Conservation (phyloP, 2,888 invertebrate genomes). For the Drosophila siamana region DNA sequence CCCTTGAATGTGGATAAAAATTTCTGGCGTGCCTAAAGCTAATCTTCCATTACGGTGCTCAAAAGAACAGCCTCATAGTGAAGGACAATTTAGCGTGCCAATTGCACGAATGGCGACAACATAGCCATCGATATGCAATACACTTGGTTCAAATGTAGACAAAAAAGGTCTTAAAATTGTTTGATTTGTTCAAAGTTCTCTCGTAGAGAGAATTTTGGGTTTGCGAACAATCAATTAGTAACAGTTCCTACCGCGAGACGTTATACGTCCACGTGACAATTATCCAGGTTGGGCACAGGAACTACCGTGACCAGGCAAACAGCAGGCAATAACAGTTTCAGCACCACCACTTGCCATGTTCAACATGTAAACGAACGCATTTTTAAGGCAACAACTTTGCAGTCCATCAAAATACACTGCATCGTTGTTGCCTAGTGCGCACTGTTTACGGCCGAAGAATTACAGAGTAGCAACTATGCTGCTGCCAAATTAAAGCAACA, state of each 20-base stretch:
- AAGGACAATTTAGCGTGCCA: slow-evolving; percentile 71
- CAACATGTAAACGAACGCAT: neutral
- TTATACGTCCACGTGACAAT: neutral
- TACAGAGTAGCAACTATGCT: slow-evolving; percentile 1
- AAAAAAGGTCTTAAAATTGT: neutral
- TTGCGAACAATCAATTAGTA: slow-evolving; percentile 37
- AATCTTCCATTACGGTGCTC: slow-evolving; percentile 19
- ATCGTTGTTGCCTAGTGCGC: slow-evolving; percentile 8
- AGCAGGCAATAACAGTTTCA: slow-evolving; percentile 5
- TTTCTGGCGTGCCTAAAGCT: slow-evolving; percentile 61
- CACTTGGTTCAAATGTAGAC: neutral
- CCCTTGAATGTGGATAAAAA: slow-evolving; percentile 16
- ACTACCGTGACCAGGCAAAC: slow-evolving; percentile 10
- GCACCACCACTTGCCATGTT: too few species aligned
- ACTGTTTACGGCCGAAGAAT: neutral
- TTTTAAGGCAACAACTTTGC: neutral
- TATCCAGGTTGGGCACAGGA: neutral
- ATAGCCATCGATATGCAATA: slow-evolving; percentile 80
- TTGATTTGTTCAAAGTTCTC: slow-evolving; percentile 1
- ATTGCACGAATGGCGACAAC: slow-evolving; percentile 80
- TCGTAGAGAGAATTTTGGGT: slow-evolving; percentile 36
- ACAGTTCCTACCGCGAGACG: slow-evolving; percentile 42
- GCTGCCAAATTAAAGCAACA: neutral
- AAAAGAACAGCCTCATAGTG: slow-evolving; percentile 5
- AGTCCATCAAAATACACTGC: too few species aligned